Evolutionary conservation across 2,888 invertebrate species (phyloP).

Genomic region (Steromphala cineraria): DNA sequence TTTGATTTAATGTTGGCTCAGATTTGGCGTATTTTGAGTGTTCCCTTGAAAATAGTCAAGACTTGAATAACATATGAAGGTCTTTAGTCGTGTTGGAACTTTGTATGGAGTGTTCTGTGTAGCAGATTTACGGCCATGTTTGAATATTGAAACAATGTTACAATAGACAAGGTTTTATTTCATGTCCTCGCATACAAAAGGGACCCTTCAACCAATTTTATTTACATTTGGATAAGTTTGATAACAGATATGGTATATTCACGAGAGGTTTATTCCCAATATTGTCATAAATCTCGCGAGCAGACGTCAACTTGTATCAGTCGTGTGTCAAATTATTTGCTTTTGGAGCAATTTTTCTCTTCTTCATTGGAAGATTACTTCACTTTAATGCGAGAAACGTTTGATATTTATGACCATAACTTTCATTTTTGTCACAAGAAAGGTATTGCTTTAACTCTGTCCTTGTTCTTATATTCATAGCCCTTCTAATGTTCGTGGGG

Average conservation of each 20-base stretch:
- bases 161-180: neutral
- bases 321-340: neutral
- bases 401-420: neutral
- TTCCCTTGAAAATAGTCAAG: neutral
- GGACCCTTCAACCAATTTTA: neutral
- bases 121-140: neutral
- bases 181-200: neutral
- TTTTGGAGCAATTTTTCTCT: neutral
- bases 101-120: too few species aligned
- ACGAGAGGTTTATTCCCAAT: neutral
- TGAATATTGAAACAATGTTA: slow-evolving; percentile 1
- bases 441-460: neutral
- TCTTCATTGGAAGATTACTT: neutral
- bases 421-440: neutral
- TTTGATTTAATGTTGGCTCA: slow-evolving; percentile 6
- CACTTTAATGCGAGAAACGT: neutral
- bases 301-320: neutral
- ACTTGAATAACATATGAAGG: neutral
- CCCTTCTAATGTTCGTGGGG: neutral
- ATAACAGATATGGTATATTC: neutral
- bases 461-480: neutral
- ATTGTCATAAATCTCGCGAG: neutral
- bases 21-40: neutral
- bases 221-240: slow-evolving; percentile 16
- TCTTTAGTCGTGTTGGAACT: neutral